Percentiles rank a stretch among this genome's conserved stretches.
Evolutionary conservation across 2,888 invertebrate species (phyloP).

Genomic region (Trichogramma evanescens): DNA sequence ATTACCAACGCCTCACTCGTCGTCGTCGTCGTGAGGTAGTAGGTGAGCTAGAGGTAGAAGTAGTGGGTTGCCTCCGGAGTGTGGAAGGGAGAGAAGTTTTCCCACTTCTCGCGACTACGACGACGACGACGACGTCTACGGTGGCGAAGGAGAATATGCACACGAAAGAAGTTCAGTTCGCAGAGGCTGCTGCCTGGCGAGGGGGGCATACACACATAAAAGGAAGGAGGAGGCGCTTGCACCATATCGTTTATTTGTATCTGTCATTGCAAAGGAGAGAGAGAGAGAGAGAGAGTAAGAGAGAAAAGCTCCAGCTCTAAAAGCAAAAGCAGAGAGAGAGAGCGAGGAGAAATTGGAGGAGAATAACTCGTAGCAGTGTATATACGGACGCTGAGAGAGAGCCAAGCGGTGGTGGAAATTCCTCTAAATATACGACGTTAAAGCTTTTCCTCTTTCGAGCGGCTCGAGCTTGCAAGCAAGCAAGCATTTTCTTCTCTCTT

Average conservation of each 20-base stretch:
- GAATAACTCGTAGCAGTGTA: background rate
- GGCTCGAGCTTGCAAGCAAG: too few relatives aligned
- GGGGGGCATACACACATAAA: constrained; percentile 13
- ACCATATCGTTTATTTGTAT: constrained; percentile 47
- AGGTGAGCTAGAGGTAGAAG: too few relatives aligned
- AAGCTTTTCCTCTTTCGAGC: constrained; percentile 9
- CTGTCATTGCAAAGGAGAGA: constrained; percentile 43
- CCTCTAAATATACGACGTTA: background rate
- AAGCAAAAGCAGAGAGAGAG: background rate
- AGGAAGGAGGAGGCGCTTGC: constrained; percentile 37
- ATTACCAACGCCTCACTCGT: too few relatives aligned
- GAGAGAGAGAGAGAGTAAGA: constrained; percentile 16
- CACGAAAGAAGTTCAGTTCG: background rate
- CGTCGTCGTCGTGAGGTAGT: too few relatives aligned
- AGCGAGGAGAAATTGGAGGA: background rate
- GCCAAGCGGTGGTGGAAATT: constrained; percentile 14
- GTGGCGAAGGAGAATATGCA: too few relatives aligned
- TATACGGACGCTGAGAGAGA: background rate
- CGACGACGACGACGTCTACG: too few relatives aligned
- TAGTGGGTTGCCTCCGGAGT: too few relatives aligned
- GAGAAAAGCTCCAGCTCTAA: constrained; percentile 5
- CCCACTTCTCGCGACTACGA: too few relatives aligned
- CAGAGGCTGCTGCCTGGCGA: background rate
- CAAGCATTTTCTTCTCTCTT: constrained; percentile 13
- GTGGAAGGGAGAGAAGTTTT: too few relatives aligned